These are phyloP conservation scores for Microctenopoma steveboyesi DNA, from an alignment of 2,797 vertebrate species.

Conservation along the genomic window DNA sequence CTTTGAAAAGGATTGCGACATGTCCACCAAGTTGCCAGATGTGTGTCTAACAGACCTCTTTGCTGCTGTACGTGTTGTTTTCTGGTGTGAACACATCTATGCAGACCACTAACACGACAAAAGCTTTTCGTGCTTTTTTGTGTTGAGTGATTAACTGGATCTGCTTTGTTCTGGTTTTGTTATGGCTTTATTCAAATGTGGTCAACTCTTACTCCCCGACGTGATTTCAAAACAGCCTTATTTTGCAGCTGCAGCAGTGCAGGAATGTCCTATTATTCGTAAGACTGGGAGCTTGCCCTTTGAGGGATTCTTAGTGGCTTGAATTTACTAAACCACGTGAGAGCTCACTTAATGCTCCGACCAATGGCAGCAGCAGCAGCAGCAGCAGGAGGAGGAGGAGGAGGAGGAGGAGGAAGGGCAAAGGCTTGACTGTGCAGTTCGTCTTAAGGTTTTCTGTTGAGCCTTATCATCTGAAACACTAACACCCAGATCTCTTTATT, in stretches of 20 bases:
- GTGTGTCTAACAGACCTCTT: constrained; percentile 8
- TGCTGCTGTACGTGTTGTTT: neutral
- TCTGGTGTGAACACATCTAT: neutral
- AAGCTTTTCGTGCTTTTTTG: neutral
- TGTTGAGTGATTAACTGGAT: neutral
- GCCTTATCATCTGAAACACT: constrained; percentile 2
- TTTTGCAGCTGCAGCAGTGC: constrained; percentile 52
- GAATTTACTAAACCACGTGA: constrained; percentile 64
- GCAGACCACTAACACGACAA: neutral
- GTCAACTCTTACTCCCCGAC: neutral
- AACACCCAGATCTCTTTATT: too few relatives aligned
- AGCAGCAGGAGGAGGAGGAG: constrained; percentile 38
- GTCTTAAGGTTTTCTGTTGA: constrained; percentile 26
- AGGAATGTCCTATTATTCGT: constrained; percentile 65
- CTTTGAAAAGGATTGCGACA: constrained; percentile 72
- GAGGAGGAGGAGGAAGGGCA: constrained; percentile 41
- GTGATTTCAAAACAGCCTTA: constrained; percentile 10
- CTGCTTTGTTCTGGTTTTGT: neutral
- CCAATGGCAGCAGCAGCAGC: constrained; percentile 52
- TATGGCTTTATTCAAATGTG: neutral
- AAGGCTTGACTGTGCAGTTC: constrained; percentile 52
- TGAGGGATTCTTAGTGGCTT: constrained; percentile 67
- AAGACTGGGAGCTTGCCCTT: constrained; percentile 65
- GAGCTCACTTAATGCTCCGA: constrained; percentile 55
- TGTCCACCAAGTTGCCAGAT: constrained; percentile 13